A percentile compares a stretch with the other conserved stretches of the same genome.
Conservation (phyloP, 2,888 invertebrate genomes). For the Tipula lateralis region DNA sequence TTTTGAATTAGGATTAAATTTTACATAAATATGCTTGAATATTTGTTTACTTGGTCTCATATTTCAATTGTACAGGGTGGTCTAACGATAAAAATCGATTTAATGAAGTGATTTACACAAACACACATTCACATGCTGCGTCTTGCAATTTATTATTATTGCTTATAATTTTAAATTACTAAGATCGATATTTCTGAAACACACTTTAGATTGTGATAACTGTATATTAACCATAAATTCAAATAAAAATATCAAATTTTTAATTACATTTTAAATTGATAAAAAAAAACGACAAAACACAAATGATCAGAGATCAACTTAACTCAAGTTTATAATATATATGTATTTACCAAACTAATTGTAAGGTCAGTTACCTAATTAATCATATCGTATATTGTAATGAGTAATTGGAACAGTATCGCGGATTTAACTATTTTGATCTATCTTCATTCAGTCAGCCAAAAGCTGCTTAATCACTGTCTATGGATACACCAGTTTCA, state of each 20-base stretch:
- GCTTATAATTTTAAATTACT: not conserved
- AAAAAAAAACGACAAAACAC: too few relatives aligned
- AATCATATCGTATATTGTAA: not conserved
- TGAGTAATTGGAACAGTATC: too few relatives aligned
- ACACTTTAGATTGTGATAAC: not conserved
- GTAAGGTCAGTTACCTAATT: not conserved
- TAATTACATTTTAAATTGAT: not conserved
- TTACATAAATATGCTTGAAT: not conserved
- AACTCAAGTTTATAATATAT: not conserved
- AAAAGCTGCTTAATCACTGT: too few relatives aligned
- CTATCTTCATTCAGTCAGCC: too few relatives aligned
- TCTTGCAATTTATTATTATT: not conserved
- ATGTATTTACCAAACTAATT: not conserved
- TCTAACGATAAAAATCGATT: not conserved
- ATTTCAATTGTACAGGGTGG: not conserved
- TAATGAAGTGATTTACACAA: not conserved
- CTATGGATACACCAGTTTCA: too few relatives aligned
- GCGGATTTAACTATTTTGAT: too few relatives aligned
- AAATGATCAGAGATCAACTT: not conserved
- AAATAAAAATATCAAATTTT: not conserved
- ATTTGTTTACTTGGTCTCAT: not conserved
- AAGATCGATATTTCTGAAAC: not conserved
- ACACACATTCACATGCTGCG: too few relatives aligned
- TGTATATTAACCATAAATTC: not conserved
- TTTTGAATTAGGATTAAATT: not conserved